These are phyloP conservation scores for Gymnothorax reevesii DNA, from an alignment of 2,797 vertebrate genomes.

Conservation along the genomic window DNA sequence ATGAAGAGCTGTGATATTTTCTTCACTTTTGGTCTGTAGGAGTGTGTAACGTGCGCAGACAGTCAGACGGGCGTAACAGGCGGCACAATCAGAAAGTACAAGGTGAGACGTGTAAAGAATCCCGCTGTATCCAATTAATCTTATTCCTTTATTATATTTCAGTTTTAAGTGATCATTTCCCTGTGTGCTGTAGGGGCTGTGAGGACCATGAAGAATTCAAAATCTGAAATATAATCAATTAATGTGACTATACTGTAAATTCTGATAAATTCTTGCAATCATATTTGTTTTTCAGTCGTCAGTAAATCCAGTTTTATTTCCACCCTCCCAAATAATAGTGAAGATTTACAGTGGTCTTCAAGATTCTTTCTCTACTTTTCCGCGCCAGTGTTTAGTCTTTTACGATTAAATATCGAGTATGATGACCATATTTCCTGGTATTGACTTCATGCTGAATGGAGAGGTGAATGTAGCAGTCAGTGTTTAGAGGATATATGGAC, in stretches of 20 bases:
- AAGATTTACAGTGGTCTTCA: neutral
- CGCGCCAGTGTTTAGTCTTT: neutral
- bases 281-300: no score
- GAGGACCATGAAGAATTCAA: neutral
- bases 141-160: neutral
- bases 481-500: neutral
- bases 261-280: no score
- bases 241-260: no score
- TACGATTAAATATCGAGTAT: neutral
- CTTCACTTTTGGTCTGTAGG: conserved; percentile 48
- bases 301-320: neutral
- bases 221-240: no score
- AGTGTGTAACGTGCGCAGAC: conserved; percentile 38
- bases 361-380: neutral
- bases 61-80: conserved; percentile 33
- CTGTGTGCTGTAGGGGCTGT: no score
- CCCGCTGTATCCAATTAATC: neutral
- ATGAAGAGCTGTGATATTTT: neutral
- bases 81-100: conserved; percentile 67
- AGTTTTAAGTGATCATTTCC: neutral
- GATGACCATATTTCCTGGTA: neutral
- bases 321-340: neutral
- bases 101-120: conserved; percentile 54
- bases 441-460: neutral
- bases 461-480: neutral